These are phyloP conservation scores for Drusus annulatus DNA, from an alignment of 1,140 invertebrate genomes.

Conservation along the genomic window DNA sequence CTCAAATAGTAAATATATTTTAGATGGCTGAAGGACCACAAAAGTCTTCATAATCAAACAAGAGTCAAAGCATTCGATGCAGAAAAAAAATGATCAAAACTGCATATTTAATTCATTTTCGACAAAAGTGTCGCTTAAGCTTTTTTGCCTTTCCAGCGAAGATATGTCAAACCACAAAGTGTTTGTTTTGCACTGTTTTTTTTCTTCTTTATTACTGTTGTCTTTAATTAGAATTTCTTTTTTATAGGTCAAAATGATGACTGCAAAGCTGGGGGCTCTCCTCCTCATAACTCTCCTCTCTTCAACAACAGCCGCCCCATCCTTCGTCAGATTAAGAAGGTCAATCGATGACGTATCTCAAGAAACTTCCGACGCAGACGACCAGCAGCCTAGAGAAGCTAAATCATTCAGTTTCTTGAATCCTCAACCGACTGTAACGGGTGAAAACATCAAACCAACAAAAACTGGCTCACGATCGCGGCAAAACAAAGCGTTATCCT, in stretches of 20 bases:
- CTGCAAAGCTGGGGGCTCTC: slow-evolving; percentile 32
- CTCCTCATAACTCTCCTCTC: slow-evolving; percentile 47
- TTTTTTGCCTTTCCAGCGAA: too few relatives aligned
- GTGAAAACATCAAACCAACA: not conserved
- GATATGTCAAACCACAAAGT: too few relatives aligned
- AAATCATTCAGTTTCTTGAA: slow-evolving; percentile 31
- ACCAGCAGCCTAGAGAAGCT: slow-evolving; percentile 12
- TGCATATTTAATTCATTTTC: too few relatives aligned
- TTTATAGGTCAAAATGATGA: slow-evolving; percentile 42
- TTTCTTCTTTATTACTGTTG: too few relatives aligned
- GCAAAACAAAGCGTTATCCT: slow-evolving; percentile 68
- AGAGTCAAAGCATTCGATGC: too few relatives aligned
- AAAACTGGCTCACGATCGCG: slow-evolving; percentile 58
- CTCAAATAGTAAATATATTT: too few relatives aligned
- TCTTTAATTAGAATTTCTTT: too few relatives aligned
- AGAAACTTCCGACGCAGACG: not conserved
- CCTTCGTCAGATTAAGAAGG: slow-evolving; percentile 35
- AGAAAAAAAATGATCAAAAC: too few relatives aligned
- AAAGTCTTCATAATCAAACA: too few relatives aligned
- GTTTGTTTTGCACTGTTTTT: too few relatives aligned
- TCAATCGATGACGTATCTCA: slow-evolving; percentile 37
- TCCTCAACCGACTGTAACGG: not conserved
- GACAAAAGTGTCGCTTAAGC: too few relatives aligned
- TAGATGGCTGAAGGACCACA: too few relatives aligned
- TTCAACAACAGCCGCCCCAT: slow-evolving; percentile 46